Conservation (phyloP, 1,140 invertebrate genomes). For the Sitodiplosis mosellana region DNA sequence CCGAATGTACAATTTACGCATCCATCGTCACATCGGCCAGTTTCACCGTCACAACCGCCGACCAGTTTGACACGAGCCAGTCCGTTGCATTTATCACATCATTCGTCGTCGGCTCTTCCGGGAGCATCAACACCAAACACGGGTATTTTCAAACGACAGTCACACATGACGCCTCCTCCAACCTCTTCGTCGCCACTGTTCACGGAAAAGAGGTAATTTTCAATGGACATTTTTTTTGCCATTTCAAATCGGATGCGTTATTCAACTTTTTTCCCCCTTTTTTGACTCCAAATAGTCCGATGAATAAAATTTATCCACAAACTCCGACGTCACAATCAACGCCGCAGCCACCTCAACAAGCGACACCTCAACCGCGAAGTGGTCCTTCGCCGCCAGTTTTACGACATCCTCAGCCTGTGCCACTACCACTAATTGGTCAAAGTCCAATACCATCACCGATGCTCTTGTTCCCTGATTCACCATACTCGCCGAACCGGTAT, state of each 20-base stretch:
- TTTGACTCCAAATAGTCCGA: slow-evolving; percentile 11
- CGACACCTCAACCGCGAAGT: slow-evolving; percentile 10
- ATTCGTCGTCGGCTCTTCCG: slow-evolving; percentile 20
- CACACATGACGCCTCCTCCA: slow-evolving; percentile 24
- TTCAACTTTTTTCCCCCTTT: slow-evolving; percentile 16
- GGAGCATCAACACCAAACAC: slow-evolving; percentile 20
- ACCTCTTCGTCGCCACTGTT: slow-evolving; percentile 25
- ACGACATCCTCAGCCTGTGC: slow-evolving; percentile 22
- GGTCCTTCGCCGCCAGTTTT: slow-evolving; percentile 24
- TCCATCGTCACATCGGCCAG: slow-evolving; percentile 17
- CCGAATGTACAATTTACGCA: slow-evolving; percentile 18
- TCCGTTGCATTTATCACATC: slow-evolving; percentile 20
- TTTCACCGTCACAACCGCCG: slow-evolving; percentile 19
- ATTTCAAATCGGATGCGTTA: too few relatives aligned
- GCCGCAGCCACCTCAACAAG: slow-evolving; percentile 24
- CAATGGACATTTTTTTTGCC: too few relatives aligned
- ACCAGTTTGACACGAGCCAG: slow-evolving; percentile 22
- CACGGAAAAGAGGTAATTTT: slow-evolving; percentile 6
- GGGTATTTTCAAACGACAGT: slow-evolving; percentile 23
- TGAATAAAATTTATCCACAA: slow-evolving; percentile 23
- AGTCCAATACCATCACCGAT: slow-evolving; percentile 21
- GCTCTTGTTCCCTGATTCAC: slow-evolving; percentile 22
- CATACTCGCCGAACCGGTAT: slow-evolving; percentile 22
- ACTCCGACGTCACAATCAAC: slow-evolving; percentile 16
- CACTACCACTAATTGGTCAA: slow-evolving; percentile 18